Conservation (phyloP, 2,888 invertebrate species). For the Stenodera caucasica region DNA sequence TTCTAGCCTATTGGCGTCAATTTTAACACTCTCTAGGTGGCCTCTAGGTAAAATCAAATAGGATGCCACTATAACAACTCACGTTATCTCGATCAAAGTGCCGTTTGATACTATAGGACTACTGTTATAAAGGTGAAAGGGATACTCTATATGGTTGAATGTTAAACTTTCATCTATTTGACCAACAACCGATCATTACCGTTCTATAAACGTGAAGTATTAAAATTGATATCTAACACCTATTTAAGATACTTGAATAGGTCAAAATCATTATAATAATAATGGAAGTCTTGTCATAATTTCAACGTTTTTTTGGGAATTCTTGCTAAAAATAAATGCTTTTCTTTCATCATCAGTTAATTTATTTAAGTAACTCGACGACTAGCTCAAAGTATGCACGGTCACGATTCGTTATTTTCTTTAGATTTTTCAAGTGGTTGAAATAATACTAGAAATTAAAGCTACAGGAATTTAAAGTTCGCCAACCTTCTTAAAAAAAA, state of each 20-base stretch:
- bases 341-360: constrained; percentile 8
- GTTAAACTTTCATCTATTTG: not conserved
- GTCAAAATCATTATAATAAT: constrained; percentile 5
- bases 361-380: constrained; percentile 21
- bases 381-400: constrained; percentile 29
- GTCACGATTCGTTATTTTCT: constrained; percentile 33
- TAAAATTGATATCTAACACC: constrained; percentile 17
- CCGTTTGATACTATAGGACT: constrained; percentile 32
- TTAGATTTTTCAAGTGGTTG: constrained; percentile 30
- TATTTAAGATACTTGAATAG: not conserved
- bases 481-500: too few relatives aligned
- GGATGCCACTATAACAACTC: constrained; percentile 38
- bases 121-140: constrained; percentile 35
- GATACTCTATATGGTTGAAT: constrained; percentile 16
- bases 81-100: constrained; percentile 40
- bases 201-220: not conserved
- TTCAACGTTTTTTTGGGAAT: not conserved
- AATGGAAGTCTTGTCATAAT: constrained; percentile 15
- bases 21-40: constrained; percentile 44
- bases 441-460: not conserved
- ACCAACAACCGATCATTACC: not conserved
- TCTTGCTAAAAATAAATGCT: constrained; percentile 12
- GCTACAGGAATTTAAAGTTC: not conserved
- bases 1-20: too few relatives aligned
- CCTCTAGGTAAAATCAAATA: constrained; percentile 24